Conservation (phyloP, 2,797 vertebrate species). For the Sebastes matsubarae region DNA sequence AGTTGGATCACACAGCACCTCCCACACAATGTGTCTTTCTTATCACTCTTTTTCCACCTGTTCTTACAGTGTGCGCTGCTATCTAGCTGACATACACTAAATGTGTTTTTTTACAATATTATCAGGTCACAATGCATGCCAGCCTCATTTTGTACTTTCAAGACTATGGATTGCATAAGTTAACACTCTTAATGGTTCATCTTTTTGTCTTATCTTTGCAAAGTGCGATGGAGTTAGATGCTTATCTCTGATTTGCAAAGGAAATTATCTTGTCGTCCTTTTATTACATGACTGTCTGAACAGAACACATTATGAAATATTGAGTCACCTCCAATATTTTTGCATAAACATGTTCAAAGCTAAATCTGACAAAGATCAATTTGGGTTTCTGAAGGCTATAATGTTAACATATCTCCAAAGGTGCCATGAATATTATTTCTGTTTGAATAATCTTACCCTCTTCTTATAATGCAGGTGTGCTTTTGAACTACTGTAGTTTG, state of each 20-base stretch:
- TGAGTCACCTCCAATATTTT: not conserved
- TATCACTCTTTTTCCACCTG: constrained; percentile 45
- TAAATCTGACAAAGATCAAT: not conserved
- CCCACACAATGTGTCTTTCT: constrained; percentile 30
- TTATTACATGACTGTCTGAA: not conserved
- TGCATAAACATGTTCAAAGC: not conserved
- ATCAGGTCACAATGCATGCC: constrained; percentile 27
- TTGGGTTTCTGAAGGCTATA: not conserved
- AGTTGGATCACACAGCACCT: constrained; percentile 14
- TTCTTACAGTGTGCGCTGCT: not conserved
- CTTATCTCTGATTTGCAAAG: not conserved
- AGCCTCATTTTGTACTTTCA: not conserved
- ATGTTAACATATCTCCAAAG: not conserved
- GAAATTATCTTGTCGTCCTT: not conserved
- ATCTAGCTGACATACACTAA: constrained; percentile 23
- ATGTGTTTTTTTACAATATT: constrained; percentile 14
- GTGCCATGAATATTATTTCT: not conserved
- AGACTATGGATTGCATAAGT: constrained; percentile 28
- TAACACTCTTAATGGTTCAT: not conserved
- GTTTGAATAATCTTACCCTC: not conserved
- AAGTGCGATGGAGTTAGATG: not conserved
- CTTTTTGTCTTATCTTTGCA: constrained; percentile 12
- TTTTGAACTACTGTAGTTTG: not conserved
- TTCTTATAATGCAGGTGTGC: not conserved
- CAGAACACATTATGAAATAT: not conserved